A percentile compares a stretch with the other conserved stretches of the same genome.
Evolutionary conservation across 2,888 invertebrate genomes (phyloP).

Genomic region (Agrotis puta): DNA sequence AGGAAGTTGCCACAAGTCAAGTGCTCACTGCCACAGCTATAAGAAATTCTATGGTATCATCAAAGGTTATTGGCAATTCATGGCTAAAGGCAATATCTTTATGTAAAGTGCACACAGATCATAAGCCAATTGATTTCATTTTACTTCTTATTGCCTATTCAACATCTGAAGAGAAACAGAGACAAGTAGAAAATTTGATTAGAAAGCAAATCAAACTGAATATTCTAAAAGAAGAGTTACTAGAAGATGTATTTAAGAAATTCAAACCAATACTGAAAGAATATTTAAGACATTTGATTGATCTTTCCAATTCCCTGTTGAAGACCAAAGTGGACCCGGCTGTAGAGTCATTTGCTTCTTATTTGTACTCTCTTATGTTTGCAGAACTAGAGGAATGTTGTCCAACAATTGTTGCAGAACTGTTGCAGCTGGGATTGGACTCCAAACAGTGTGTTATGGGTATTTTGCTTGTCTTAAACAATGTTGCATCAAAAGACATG

Average conservation of each 20-base stretch:
- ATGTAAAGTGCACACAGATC: constrained; percentile 87
- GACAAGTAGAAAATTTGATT: constrained; percentile 91
- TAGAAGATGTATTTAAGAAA: constrained; percentile 90
- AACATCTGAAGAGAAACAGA: constrained; percentile 91
- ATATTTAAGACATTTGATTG: constrained; percentile 89
- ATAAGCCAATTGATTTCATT: constrained; percentile 93
- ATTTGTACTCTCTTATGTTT: constrained; percentile 90
- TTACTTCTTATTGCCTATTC: constrained; percentile 92
- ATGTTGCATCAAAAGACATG: constrained; percentile 83
- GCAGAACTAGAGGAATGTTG: constrained; percentile 82
- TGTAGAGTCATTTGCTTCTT: constrained; percentile 91
- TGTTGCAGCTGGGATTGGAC: constrained; percentile 83
- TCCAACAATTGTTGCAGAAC: constrained; percentile 83
- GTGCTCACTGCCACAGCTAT: constrained; percentile 91
- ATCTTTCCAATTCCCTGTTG: constrained; percentile 90
- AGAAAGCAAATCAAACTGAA: constrained; percentile 92
- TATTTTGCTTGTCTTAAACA: constrained; percentile 82
- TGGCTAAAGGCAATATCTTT: constrained; percentile 91
- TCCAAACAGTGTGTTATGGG: constrained; percentile 82
- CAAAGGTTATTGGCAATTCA: constrained; percentile 90
- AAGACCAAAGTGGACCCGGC: constrained; percentile 86
- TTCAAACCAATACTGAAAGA: constrained; percentile 90
- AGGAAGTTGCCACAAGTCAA: constrained; percentile 91
- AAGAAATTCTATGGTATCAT: constrained; percentile 89
- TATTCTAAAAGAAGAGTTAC: constrained; percentile 90